phyloP scores from a whole-genome alignment of 2,888 invertebrate genomes.

The Griposia aprilina region DNA sequence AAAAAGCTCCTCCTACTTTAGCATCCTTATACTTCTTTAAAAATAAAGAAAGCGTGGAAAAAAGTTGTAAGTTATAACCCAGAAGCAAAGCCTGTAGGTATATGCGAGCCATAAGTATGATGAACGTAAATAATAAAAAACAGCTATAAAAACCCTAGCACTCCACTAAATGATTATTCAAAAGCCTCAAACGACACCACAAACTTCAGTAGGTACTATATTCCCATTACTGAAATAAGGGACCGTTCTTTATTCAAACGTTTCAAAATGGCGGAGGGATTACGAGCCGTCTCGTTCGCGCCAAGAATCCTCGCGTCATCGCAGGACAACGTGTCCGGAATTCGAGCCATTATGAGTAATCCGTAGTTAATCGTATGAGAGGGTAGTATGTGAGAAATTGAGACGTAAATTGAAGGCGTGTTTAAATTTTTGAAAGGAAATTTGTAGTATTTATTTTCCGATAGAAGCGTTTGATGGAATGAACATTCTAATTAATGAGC shows the following conservation, averaged over 20 bases:
- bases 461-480: neutral
- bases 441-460: slow-evolving; percentile 18
- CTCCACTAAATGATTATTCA: slow-evolving; percentile 59
- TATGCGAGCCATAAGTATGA: slow-evolving; percentile 17
- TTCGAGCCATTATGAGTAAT: slow-evolving; percentile 73
- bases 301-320: slow-evolving; percentile 70
- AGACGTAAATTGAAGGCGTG: slow-evolving; percentile 40
- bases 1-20: no score
- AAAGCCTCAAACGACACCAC: slow-evolving; percentile 53
- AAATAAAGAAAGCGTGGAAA: neutral
- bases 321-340: slow-evolving; percentile 79
- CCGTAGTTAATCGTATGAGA: slow-evolving; percentile 67
- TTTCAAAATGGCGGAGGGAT: slow-evolving; percentile 67
- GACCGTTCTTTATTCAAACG: slow-evolving; percentile 68
- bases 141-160: slow-evolving; percentile 42
- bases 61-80: neutral
- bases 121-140: slow-evolving; percentile 38
- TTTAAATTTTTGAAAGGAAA: slow-evolving; percentile 27
- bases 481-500: neutral
- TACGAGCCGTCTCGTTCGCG: slow-evolving; percentile 59
- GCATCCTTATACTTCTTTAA: no score
- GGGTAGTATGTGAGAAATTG: slow-evolving; percentile 55
- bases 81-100: slow-evolving; percentile 10
- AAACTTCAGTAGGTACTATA: slow-evolving; percentile 54
- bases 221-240: slow-evolving; percentile 63